phyloP scores from a whole-genome alignment of 2,113 vertebrate species.

The Tragulus kanchil region DNA sequence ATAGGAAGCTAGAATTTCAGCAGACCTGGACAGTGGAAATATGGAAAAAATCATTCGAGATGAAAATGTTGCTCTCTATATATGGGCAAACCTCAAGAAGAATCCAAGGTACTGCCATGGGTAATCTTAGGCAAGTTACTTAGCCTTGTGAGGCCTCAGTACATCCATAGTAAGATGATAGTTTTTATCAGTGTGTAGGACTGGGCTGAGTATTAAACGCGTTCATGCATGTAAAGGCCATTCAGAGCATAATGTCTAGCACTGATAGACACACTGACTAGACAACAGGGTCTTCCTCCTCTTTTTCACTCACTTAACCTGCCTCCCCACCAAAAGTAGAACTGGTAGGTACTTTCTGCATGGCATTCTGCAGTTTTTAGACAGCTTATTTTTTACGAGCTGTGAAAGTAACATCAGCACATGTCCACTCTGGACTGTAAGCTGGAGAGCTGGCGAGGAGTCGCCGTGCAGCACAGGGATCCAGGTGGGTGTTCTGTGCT shows the following conservation, averaged over 20 bases:
- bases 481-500: not conserved
- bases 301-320: not conserved
- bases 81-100: slow-evolving; percentile 97
- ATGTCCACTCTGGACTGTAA: not conserved
- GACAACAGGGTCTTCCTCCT: not conserved
- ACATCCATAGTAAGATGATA: not conserved
- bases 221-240: not conserved
- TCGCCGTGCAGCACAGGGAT: not conserved
- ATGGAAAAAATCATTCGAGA: slow-evolving; percentile 92
- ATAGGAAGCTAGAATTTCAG: slow-evolving; percentile 88
- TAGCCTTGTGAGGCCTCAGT: not conserved
- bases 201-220: not conserved
- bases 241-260: not conserved
- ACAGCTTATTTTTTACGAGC: not conserved
- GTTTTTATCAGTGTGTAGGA: not conserved
- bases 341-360: not conserved
- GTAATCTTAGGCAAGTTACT: not conserved
- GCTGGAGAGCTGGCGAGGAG: not conserved
- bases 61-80: slow-evolving; percentile 90
- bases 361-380: not conserved
- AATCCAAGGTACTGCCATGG: slow-evolving; percentile 89
- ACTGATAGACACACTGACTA: not conserved
- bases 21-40: slow-evolving; percentile 93
- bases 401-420: not conserved
- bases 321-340: not conserved